Percentiles rank a stretch among this genome's conserved stretches.
phyloP scores from a whole-genome alignment of 2,888 invertebrate species.

The Nowickia ferox region DNA sequence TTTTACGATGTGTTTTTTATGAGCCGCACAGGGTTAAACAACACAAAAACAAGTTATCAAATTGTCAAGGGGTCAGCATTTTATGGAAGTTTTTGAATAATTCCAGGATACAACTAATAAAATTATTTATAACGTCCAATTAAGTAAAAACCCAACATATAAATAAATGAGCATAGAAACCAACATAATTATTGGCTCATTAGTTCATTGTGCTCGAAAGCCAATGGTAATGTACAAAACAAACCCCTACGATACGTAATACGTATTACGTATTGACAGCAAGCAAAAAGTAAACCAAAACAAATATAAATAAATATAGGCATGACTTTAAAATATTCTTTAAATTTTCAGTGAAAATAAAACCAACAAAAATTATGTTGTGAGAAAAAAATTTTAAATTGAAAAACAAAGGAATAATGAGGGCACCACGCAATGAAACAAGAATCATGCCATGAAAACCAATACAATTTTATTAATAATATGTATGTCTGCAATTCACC shows the following conservation, averaged over 20 bases:
- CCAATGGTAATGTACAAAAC: slow-evolving; percentile 34
- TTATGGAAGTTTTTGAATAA: neutral
- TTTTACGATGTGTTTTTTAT: no score
- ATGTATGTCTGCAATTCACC: slow-evolving; percentile 21
- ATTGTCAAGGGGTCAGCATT: slow-evolving; percentile 40
- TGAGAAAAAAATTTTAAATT: slow-evolving; percentile 45
- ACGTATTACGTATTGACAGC: neutral
- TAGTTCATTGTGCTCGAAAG: slow-evolving; percentile 43
- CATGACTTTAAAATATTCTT: neutral
- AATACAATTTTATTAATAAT: slow-evolving; percentile 61
- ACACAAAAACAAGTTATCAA: slow-evolving; percentile 3
- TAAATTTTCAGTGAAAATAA: neutral
- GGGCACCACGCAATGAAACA: slow-evolving; percentile 16
- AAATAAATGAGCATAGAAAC: slow-evolving; percentile 44
- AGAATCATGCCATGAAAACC: slow-evolving; percentile 53
- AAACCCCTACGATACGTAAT: slow-evolving; percentile 49
- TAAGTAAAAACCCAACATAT: slow-evolving; percentile 11
- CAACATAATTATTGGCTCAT: slow-evolving; percentile 67
- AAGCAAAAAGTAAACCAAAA: neutral
- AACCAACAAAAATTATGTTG: neutral
- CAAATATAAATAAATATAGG: no score
- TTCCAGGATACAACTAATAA: slow-evolving; percentile 12
- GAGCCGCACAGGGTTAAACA: neutral
- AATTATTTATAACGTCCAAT: neutral
- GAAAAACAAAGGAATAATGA: slow-evolving; percentile 33